These are phyloP conservation scores for Drosophila ambigua DNA, from an alignment of 1,140 invertebrate species.

Conservation along the genomic window DNA sequence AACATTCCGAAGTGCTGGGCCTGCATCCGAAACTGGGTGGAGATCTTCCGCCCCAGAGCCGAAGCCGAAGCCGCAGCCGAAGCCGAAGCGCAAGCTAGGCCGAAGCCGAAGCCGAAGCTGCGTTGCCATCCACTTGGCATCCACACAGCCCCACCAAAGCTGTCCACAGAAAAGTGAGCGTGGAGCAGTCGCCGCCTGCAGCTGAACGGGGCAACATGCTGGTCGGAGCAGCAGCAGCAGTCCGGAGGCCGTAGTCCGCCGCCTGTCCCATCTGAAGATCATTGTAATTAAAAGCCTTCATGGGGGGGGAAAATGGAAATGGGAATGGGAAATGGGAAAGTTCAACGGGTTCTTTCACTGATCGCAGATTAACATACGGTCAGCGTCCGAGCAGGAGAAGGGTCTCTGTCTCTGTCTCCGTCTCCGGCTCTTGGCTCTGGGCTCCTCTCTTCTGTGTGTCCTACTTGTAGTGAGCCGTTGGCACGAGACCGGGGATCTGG, in stretches of 20 bases:
- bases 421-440: background rate
- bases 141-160: conserved; percentile 32
- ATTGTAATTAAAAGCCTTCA: conserved; percentile 9
- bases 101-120: conserved; percentile 11
- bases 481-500: conserved; percentile 21
- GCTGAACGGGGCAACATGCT: conserved; percentile 48
- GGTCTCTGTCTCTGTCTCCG: conserved; percentile 29
- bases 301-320: conserved; percentile 17
- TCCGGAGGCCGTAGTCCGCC: background rate
- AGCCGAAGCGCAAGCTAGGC: conserved; percentile 12
- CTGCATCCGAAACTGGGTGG: conserved; percentile 83
- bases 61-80: conserved; percentile 19
- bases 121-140: conserved; percentile 60
- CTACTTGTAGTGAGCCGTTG: conserved; percentile 53
- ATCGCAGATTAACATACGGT: conserved; percentile 78
- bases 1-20: conserved; percentile 63
- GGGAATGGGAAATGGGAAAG: conserved; percentile 67
- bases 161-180: conserved; percentile 52
- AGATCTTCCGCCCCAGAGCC: conserved; percentile 83
- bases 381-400: conserved; percentile 56
- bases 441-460: conserved; percentile 47
- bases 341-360: conserved; percentile 76
- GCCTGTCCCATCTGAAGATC: background rate
- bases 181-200: conserved; percentile 55
- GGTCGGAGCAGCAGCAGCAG: background rate